Evolutionary conservation across 2,797 vertebrate species (phyloP).

Genomic region (Chiropotes sagulatus): DNA sequence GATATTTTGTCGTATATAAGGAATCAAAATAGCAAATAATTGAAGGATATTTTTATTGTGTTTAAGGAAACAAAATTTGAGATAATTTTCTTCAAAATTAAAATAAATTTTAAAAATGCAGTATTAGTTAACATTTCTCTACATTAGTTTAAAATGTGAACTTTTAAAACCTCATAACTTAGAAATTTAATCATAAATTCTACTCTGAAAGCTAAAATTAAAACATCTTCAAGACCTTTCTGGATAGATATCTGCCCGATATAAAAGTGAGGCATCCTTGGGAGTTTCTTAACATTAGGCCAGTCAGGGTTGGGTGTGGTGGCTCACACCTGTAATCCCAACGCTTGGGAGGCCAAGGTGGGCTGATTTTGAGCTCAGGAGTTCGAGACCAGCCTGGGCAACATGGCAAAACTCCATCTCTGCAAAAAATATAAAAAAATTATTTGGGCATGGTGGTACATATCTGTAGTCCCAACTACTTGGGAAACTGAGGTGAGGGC

Average conservation of each 20-base stretch:
- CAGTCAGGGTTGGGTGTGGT: not conserved
- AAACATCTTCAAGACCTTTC: conserved; percentile 33
- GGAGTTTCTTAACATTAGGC: conserved; percentile 36
- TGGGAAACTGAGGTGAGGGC: not conserved
- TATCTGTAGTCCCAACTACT: not conserved
- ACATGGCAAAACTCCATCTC: not conserved
- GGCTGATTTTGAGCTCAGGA: not conserved
- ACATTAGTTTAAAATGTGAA: conserved; percentile 34
- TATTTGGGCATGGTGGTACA: not conserved
- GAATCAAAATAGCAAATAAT: conserved; percentile 55
- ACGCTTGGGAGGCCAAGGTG: not conserved
- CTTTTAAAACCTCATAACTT: conserved; percentile 39
- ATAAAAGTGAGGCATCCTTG: not conserved
- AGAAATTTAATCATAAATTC: conserved; percentile 30
- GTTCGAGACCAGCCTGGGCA: not conserved
- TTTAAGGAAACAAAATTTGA: conserved; percentile 39
- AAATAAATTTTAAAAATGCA: conserved; percentile 15
- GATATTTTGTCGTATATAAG: conserved; percentile 12
- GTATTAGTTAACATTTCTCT: not conserved
- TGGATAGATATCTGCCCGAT: not conserved
- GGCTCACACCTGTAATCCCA: not conserved
- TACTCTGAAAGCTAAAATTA: not conserved
- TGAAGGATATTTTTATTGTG: not conserved
- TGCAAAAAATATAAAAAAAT: not conserved
- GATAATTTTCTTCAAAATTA: conserved; percentile 42